phyloP scores from a whole-genome alignment of 2,888 invertebrate species.

The Nysson spinosus region DNA sequence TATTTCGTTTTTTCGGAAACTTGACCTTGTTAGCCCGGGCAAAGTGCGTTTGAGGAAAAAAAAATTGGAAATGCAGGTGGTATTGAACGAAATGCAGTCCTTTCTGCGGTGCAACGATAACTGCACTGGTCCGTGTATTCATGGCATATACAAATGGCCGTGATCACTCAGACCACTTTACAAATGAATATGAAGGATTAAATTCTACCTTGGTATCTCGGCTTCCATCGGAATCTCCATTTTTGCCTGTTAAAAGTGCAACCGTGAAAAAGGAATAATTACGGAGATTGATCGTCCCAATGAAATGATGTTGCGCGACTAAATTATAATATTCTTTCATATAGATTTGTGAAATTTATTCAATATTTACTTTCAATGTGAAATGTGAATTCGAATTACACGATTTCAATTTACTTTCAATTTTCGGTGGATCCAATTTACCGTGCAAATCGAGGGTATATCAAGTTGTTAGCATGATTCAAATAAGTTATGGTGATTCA shows the following conservation, averaged over 20 bases:
- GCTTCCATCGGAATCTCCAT: neutral
- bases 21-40: conserved; percentile 15
- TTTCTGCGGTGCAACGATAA: conserved; percentile 47
- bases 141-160: conserved; percentile 22
- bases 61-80: conserved; percentile 47
- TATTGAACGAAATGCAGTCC: conserved; percentile 60
- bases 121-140: conserved; percentile 18
- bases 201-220: neutral
- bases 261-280: too few species aligned
- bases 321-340: too few species aligned
- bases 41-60: conserved; percentile 20
- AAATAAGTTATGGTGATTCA: too few species aligned
- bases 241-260: neutral
- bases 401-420: too few species aligned
- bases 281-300: too few species aligned
- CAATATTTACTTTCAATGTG: too few species aligned
- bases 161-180: conserved; percentile 12
- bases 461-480: too few species aligned
- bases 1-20: conserved; percentile 17
- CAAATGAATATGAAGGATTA: conserved; percentile 25
- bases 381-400: too few species aligned
- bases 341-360: too few species aligned
- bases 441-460: too few species aligned
- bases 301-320: too few species aligned
- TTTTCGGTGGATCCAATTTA: too few species aligned